A percentile compares a stretch with the other conserved stretches of the same genome.
Evolutionary conservation across 1,140 invertebrate species (phyloP).

Genomic region (Drosophila arawakana): DNA sequence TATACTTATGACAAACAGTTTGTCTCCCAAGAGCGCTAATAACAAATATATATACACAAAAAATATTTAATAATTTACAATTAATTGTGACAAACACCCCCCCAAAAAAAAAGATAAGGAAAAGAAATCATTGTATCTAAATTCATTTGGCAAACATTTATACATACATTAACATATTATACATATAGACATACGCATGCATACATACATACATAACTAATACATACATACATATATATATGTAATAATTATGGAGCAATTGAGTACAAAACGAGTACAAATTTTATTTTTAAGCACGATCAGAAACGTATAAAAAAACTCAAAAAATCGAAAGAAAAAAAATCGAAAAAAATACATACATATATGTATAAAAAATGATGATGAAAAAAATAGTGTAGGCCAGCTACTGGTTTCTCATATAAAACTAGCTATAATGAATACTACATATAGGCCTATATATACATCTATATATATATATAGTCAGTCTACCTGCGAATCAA

Average conservation of each 20-base stretch:
- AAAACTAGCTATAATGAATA: constrained; percentile 50
- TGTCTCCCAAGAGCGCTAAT: constrained; percentile 18
- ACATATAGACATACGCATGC: constrained; percentile 48
- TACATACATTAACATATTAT: constrained; percentile 35
- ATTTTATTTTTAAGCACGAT: constrained; percentile 70
- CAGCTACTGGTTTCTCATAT: constrained; percentile 74
- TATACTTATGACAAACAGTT: constrained; percentile 26
- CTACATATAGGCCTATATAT: constrained; percentile 36
- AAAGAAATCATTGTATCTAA: constrained; percentile 41
- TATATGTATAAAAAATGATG: constrained; percentile 18
- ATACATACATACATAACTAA: constrained; percentile 35
- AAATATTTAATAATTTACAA: constrained; percentile 20
- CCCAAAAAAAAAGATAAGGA: constrained; percentile 21
- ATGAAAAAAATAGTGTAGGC: constrained; percentile 57
- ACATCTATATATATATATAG: too few species aligned
- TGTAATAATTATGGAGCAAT: constrained; percentile 83
- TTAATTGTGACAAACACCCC: constrained; percentile 57
- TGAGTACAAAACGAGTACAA: constrained; percentile 83
- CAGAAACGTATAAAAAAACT: constrained; percentile 8
- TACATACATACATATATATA: constrained; percentile 56
- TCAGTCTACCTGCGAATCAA: constrained; percentile 38
- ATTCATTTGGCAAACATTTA: constrained; percentile 47
- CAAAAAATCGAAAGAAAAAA: constrained; percentile 15
- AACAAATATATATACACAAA: constrained; percentile 37
- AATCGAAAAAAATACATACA: constrained; percentile 16